Percentiles rank a stretch among this genome's conserved stretches.
These are phyloP conservation scores for Zoroaster sp. DNA, from an alignment of 53 echinoderm and acorn worm genomes.

Conservation along the genomic window DNA sequence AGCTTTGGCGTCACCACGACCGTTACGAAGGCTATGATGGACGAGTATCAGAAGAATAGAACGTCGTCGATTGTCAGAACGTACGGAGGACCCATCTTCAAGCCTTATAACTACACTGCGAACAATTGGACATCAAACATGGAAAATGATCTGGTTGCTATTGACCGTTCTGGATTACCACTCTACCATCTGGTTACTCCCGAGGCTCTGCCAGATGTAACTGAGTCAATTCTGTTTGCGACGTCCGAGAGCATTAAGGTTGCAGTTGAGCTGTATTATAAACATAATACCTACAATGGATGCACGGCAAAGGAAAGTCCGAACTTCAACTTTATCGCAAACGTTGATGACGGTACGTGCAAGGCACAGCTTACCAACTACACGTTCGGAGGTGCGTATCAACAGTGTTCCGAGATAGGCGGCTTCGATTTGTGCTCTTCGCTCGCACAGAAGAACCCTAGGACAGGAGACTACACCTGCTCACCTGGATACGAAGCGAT, in stretches of 20 bases:
- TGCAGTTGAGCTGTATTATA: constrained; percentile 51
- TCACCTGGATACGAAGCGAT: constrained; percentile 33
- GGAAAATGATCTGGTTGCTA: constrained; percentile 42
- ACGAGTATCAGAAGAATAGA: constrained; percentile 27
- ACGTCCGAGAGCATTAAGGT: constrained; percentile 26
- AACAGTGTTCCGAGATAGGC: constrained; percentile 3
- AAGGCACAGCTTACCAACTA: constrained; percentile 26
- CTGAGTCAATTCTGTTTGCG: constrained; percentile 11
- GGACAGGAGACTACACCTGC: constrained; percentile 39
- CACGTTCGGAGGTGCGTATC: constrained; percentile 59
- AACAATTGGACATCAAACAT: constrained; percentile 32
- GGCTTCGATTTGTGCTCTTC: constrained; percentile 17
- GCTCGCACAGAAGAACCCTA: constrained; percentile 31
- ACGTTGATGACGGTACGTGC: constrained; percentile 51
- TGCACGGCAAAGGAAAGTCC: constrained; percentile 33
- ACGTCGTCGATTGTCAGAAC: constrained; percentile 16
- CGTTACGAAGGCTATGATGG: background rate
- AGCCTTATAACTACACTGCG: constrained; percentile 24
- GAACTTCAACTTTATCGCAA: constrained; percentile 53
- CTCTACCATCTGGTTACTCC: constrained; percentile 57
- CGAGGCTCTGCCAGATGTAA: constrained; percentile 20
- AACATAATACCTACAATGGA: constrained; percentile 43
- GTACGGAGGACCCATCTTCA: constrained; percentile 4
- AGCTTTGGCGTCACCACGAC: background rate
- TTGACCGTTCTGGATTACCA: constrained; percentile 40